Base-by-base conservation (phyloP, 1,140 invertebrate species). In the Pteromalus puparum region DNA sequence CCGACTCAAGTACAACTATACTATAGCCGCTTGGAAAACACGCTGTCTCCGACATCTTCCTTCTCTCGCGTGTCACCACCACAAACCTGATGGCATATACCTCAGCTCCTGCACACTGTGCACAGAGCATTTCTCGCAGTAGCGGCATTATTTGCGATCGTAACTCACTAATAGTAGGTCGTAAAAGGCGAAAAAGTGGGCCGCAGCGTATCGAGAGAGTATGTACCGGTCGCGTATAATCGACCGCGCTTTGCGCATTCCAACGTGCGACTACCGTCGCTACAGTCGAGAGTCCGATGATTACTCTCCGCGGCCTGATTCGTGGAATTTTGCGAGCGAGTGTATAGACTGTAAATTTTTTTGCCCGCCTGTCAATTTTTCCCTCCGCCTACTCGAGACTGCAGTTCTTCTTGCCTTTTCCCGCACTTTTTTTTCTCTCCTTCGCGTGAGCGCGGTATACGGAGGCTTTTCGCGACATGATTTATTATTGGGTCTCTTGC, bases 111-210 rank as follows among this genome's bases (percentile, higher is more conserved):
- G 9, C 30, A 5, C 6, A 34, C 30, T 34, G 38, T 42, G 38
- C 38, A 0, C 38, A 42, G 38, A 42, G 38, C 9, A 7, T 61
- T 61, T 61, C 68, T 70, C 68, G 15, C 68, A 7, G 28, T 34
- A 42, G 34, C 70, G 24, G 73, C 38, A 53, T 78, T 85, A 82
- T 74, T 85, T 42, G 79, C 42, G 53, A 81, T 61, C 77, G 78
- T 81, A 85, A 81, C n/a, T 67, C 78, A 61, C 42, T 30, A 82
- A 82, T 83, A 73, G 79, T 48, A n/a, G 65, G 34, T 85, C 79
- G 84, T 82, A 85, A 85, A 85, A 81, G 61, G 73, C 28, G 24
- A 82, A 82, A 61, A 85, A 81, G 38, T 67, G 74, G 79, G 53
- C n/a, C 79, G 72, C 79, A 61, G 26, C 28, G 81, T 30, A 80